These are phyloP conservation scores for Mus musculus DNA, from an alignment of 2,113 vertebrate genomes.

Conservation along the genomic window GRCm39 chr11:112810001-112810500, in stretches of 20 bases:
- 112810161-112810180: accelerated
- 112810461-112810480: neutral
- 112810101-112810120: neutral
- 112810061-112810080: neutral
- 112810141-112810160: neutral
- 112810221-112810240: accelerated
- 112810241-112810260: neutral
- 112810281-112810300: neutral
- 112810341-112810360: neutral
- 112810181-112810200: neutral
- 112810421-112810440: neutral
- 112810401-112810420: neutral
- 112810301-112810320: neutral
- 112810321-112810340: neutral
- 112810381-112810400: neutral
- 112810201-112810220: accelerated
- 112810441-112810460: neutral
- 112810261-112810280: neutral
- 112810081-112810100: neutral
- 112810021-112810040: neutral
- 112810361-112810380: neutral
- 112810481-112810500: neutral
- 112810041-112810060: neutral
- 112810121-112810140: neutral
- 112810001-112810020: neutral